These are phyloP conservation scores for Halcyon malimbica DNA, from an alignment of 2,113 vertebrate genomes.

Conservation along the genomic window DNA sequence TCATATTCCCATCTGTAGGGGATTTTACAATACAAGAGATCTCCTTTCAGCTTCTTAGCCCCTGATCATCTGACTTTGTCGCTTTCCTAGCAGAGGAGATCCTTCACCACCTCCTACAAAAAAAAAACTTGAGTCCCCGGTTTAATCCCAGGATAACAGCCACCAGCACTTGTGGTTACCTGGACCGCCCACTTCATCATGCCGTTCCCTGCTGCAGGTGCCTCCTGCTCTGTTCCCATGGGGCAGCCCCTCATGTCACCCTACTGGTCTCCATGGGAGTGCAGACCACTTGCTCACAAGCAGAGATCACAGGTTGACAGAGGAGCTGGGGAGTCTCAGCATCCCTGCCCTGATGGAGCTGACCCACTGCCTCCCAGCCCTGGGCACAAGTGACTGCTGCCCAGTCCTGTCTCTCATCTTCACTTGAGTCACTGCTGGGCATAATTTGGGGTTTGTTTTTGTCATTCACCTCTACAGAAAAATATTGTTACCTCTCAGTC, in stretches of 20 bases:
- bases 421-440: not conserved
- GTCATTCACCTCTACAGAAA: not conserved
- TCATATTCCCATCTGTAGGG: not conserved
- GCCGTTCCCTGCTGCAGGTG: not conserved
- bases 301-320: not conserved
- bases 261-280: rapidly evolving
- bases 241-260: not conserved
- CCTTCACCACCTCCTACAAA: not conserved
- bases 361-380: not conserved
- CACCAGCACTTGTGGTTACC: not conserved
- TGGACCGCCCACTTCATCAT: not conserved
- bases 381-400: not conserved
- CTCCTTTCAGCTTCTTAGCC: not conserved
- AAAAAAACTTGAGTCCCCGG: not conserved
- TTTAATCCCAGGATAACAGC: not conserved
- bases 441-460: not conserved
- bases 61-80: not conserved
- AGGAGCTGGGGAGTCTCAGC: not conserved
- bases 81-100: not conserved
- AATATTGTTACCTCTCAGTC: not conserved
- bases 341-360: not conserved
- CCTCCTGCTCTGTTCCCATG: rapidly evolving
- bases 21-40: not conserved
- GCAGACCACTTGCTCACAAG: not conserved
- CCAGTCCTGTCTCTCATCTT: not conserved